phyloP scores from a whole-genome alignment of 2,113 vertebrate species.

The Phyllostomus hastatus region DNA sequence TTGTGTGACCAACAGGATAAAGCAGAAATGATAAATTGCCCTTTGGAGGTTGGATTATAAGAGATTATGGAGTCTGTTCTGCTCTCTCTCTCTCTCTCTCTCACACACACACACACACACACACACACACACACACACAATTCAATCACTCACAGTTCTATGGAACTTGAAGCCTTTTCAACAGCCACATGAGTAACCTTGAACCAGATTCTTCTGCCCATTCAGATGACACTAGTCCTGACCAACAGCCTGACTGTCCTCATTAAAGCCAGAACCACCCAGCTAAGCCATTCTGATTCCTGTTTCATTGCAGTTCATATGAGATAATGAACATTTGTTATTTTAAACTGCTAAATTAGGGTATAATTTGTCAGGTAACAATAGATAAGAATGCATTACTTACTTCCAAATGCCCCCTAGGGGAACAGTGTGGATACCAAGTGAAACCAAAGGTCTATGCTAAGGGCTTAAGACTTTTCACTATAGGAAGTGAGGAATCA shows the following conservation, averaged over 20 bases:
- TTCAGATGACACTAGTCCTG: neutral
- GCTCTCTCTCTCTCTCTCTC: neutral
- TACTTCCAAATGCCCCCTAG: neutral
- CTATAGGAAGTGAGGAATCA: neutral
- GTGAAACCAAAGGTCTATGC: neutral
- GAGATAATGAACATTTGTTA: neutral
- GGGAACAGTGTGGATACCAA: neutral
- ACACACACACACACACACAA: neutral
- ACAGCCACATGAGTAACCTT: neutral
- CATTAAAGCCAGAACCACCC: neutral
- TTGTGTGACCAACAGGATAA: neutral
- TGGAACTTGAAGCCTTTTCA: neutral
- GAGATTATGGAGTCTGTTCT: neutral
- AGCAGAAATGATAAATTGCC: neutral
- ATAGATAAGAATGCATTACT: neutral
- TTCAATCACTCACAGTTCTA: neutral
- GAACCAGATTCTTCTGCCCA: neutral
- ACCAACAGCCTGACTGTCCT: neutral
- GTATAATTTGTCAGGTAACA: neutral
- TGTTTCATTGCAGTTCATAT: neutral
- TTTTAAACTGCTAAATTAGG: neutral
- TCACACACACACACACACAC: neutral
- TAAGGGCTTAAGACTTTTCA: neutral
- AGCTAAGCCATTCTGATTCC: neutral
- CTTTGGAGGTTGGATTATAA: neutral